These are phyloP conservation scores for Grammomys dolichurus DNA, from an alignment of 2,113 vertebrate species.

Conservation along the genomic window DNA sequence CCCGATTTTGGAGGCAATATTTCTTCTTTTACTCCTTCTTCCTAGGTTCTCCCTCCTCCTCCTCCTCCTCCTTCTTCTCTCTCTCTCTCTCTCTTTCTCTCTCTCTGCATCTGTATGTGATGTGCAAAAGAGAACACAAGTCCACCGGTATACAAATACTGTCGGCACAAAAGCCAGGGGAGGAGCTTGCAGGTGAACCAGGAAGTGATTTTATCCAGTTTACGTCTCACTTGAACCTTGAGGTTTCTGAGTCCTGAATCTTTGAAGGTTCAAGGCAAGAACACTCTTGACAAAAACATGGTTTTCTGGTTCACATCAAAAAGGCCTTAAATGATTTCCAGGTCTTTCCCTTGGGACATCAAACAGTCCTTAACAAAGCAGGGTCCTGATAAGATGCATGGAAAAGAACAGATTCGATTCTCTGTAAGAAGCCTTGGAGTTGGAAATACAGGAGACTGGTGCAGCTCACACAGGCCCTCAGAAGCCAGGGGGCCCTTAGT, in stretches of 20 bases:
- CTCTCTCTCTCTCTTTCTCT: neutral
- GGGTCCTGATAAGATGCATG: conserved; percentile 79
- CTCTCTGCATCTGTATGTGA: too few species aligned
- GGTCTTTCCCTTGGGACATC: conserved; percentile 82
- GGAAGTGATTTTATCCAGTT: conserved; percentile 76
- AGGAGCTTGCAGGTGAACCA: conserved; percentile 62
- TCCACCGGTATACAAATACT: conserved; percentile 52
- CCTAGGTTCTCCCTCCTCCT: neutral
- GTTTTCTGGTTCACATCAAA: conserved; percentile 83
- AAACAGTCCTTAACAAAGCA: conserved; percentile 81
- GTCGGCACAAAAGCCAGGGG: conserved; percentile 58
- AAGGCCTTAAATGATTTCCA: conserved; percentile 80
- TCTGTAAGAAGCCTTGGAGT: conserved; percentile 67
- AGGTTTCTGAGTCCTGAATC: conserved; percentile 80
- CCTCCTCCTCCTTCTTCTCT: too few species aligned
- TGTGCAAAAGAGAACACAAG: neutral
- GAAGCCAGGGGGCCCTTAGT: neutral
- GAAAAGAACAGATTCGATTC: conserved; percentile 78
- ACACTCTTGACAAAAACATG: conserved; percentile 80
- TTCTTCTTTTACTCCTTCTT: conserved; percentile 24
- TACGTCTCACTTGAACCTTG: conserved; percentile 81
- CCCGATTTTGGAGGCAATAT: neutral
- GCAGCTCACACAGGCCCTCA: neutral
- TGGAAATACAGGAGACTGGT: conserved; percentile 55
- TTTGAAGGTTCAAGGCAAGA: conserved; percentile 84